phyloP scores from a whole-genome alignment of 2,797 vertebrate species.

The Sebastes itinus region DNA sequence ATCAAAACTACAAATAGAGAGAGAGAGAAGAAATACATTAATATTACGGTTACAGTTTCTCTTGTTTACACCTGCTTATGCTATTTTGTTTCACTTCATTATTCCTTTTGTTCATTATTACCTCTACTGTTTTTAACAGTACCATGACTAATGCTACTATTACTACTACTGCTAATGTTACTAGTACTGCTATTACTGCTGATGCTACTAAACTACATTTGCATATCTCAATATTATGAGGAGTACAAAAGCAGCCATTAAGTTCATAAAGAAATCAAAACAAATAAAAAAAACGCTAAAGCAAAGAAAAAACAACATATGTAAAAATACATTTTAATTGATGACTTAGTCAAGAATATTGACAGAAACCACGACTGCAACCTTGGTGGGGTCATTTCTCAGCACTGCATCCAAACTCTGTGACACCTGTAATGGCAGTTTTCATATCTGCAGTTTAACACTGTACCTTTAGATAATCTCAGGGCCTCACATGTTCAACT shows the following conservation, averaged over 20 bases:
- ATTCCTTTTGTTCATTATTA: not conserved
- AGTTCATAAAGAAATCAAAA: not conserved
- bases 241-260: not conserved
- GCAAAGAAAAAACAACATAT: not conserved
- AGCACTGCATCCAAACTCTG: not conserved
- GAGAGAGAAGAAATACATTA: not conserved
- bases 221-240: not conserved
- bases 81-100: not conserved
- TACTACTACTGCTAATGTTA: not conserved
- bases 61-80: not conserved
- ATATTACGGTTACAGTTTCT: not conserved
- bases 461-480: too few relatives aligned
- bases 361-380: not conserved
- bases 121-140: not conserved
- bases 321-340: not conserved
- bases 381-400: not conserved
- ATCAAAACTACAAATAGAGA: slow-evolving; percentile 85
- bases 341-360: not conserved
- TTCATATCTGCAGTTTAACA: too few relatives aligned
- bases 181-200: not conserved
- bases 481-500: too few relatives aligned
- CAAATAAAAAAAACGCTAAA: not conserved
- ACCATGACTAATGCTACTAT: not conserved
- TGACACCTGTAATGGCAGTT: not conserved
- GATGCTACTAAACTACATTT: not conserved